These are phyloP conservation scores for Pocillopora grandis DNA, from an alignment of 92 coral and sea anemone species.

Conservation along the genomic window DNA sequence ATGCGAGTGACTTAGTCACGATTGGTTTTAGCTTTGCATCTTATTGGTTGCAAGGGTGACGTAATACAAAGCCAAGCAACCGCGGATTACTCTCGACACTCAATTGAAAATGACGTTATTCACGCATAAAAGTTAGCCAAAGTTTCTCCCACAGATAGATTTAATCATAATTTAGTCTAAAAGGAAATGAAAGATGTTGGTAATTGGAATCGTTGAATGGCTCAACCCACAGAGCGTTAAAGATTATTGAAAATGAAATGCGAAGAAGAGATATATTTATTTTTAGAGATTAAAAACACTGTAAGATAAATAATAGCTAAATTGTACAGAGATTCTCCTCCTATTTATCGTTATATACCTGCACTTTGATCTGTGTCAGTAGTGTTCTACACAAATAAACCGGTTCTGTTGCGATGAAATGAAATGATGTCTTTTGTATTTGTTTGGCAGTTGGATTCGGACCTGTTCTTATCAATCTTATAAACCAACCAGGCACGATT, in stretches of 20 bases:
- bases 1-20: too few relatives aligned
- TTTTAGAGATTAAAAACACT: constrained; percentile 39
- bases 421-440: neutral
- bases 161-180: neutral
- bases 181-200: neutral
- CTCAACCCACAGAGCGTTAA: constrained; percentile 5
- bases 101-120: neutral
- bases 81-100: neutral
- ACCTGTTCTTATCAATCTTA: too few relatives aligned
- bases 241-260: constrained; percentile 16
- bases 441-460: neutral
- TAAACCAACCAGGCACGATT: too few relatives aligned
- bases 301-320: constrained; percentile 36
- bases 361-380: constrained; percentile 36
- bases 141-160: neutral
- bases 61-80: neutral
- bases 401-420: constrained; percentile 4
- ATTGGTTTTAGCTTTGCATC: too few relatives aligned
- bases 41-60: too few relatives aligned
- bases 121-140: neutral
- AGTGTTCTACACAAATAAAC: constrained; percentile 9
- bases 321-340: constrained; percentile 42
- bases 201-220: neutral
- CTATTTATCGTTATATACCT: constrained; percentile 30
- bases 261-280: constrained; percentile 47